Percentiles rank a stretch among this genome's conserved stretches.
phyloP scores from a whole-genome alignment of 2,797 vertebrate species.

The Helicolenus hilgendorfi region DNA sequence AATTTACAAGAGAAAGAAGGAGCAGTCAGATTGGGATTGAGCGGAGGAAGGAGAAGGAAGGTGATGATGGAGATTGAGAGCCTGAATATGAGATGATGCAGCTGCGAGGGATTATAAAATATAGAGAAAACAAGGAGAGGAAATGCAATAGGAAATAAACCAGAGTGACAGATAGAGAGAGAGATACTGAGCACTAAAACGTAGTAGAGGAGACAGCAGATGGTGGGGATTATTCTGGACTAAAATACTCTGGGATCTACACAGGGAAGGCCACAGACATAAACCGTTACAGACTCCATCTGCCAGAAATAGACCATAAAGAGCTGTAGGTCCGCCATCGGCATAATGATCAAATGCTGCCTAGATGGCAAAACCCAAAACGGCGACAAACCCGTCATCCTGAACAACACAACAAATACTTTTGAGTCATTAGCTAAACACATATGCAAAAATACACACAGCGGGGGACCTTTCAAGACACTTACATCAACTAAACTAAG shows the following conservation, averaged over 20 bases:
- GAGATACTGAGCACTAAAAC: constrained; percentile 72
- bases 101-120: constrained; percentile 2
- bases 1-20: constrained; percentile 29
- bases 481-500: neutral
- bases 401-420: constrained; percentile 5
- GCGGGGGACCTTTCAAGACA: neutral
- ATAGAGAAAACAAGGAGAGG: constrained; percentile 18
- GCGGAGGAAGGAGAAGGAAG: neutral
- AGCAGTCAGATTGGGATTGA: constrained; percentile 37
- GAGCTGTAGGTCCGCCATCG: constrained; percentile 54
- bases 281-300: constrained; percentile 85
- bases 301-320: constrained; percentile 85
- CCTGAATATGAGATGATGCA: neutral
- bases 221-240: constrained; percentile 91
- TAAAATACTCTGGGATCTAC: constrained; percentile 90
- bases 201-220: constrained; percentile 88
- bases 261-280: constrained; percentile 83
- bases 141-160: constrained; percentile 48
- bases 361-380: constrained; percentile 20
- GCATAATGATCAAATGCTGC: constrained; percentile 56
- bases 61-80: constrained; percentile 1
- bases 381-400: neutral
- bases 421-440: neutral
- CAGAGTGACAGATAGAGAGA: constrained; percentile 53
- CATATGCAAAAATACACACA: neutral